These are phyloP conservation scores for Eulimnadia texana DNA, from an alignment of 1,140 invertebrate genomes.

Conservation along the genomic window DNA sequence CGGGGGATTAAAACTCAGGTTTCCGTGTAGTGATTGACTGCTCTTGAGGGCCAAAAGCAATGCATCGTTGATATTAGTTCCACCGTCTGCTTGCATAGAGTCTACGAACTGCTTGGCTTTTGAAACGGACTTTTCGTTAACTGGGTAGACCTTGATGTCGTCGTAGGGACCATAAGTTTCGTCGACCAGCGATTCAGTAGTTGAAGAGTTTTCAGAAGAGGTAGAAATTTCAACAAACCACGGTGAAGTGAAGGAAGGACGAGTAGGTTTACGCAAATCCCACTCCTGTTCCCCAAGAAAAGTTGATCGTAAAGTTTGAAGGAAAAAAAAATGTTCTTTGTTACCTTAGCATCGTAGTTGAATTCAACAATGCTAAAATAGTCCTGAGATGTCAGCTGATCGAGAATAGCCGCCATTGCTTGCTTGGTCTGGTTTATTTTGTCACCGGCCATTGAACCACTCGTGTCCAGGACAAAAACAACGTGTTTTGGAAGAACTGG, in stretches of 20 bases:
- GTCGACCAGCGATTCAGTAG: background rate
- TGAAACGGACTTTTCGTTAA: conserved; percentile 35
- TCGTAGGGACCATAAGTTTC: background rate
- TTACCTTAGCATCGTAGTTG: conserved; percentile 35
- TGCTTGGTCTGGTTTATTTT: conserved; percentile 47
- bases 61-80: conserved; percentile 45
- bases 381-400: conserved; percentile 42
- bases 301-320: no score
- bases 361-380: conserved; percentile 51
- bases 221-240: no score
- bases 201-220: background rate
- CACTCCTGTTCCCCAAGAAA: background rate
- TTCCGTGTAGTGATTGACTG: background rate
- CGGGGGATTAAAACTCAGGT: conserved; percentile 10
- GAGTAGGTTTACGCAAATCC: conserved; percentile 6
- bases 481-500: conserved; percentile 47
- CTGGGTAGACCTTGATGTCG: conserved; percentile 24
- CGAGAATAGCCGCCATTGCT: conserved; percentile 49
- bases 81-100: conserved; percentile 32
- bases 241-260: background rate
- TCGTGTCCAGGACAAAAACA: conserved; percentile 53
- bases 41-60: conserved; percentile 40
- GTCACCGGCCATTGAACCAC: conserved; percentile 48
- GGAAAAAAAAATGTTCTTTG: no score
- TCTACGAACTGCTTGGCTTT: conserved; percentile 40